phyloP scores from a whole-genome alignment of 2,797 vertebrate species.

The Picus viridis region DNA sequence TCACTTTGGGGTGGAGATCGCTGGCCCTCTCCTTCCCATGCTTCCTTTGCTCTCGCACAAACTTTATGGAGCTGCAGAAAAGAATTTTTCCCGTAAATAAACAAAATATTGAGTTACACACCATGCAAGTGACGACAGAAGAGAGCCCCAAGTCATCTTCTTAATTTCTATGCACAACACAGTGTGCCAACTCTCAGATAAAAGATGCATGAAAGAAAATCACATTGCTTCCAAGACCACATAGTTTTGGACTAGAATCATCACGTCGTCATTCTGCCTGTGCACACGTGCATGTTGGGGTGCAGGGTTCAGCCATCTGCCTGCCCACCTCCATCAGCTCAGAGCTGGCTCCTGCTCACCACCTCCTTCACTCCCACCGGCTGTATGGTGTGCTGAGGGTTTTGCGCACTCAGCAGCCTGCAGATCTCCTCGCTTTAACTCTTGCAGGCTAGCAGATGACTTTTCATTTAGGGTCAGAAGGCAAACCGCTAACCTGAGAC shows the following conservation, averaged over 20 bases:
- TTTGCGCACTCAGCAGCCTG: accelerated
- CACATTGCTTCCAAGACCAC: slow-evolving; percentile 68
- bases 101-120: slow-evolving; percentile 80
- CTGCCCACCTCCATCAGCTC: neutral
- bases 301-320: neutral
- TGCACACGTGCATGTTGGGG: neutral
- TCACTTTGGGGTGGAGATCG: slow-evolving; percentile 15
- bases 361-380: neutral
- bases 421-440: accelerated
- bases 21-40: slow-evolving; percentile 50
- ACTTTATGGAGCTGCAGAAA: slow-evolving; percentile 72
- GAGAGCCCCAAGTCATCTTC: slow-evolving; percentile 76
- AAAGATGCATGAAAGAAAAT: slow-evolving; percentile 72
- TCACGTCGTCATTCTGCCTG: neutral
- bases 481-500: neutral
- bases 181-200: slow-evolving; percentile 73
- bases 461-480: neutral
- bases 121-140: slow-evolving; percentile 76
- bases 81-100: slow-evolving; percentile 83
- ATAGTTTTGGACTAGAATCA: slow-evolving; percentile 77
- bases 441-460: neutral
- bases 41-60: slow-evolving; percentile 47
- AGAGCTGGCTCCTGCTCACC: accelerated
- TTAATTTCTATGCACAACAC: slow-evolving; percentile 71
- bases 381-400: accelerated